Conservation (phyloP, 2,797 vertebrate genomes). For the Hirundo rustica region DNA sequence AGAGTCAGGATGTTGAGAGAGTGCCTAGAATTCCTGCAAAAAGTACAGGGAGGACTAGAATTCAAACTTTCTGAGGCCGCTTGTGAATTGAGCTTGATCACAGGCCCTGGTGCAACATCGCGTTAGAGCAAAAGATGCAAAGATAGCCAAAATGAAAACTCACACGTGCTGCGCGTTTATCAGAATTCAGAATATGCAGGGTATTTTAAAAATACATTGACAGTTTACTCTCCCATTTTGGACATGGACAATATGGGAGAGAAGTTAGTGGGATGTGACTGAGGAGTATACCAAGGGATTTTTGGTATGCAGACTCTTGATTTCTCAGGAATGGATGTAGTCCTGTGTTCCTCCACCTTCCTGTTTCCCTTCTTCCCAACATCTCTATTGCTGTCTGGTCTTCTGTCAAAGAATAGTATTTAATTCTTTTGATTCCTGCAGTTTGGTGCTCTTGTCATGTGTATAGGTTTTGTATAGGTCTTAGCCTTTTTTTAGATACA, state of each 20-base stretch:
- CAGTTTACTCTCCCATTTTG: neutral
- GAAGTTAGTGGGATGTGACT: neutral
- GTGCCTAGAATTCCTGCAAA: no score
- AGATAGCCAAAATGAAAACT: neutral
- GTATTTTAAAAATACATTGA: neutral
- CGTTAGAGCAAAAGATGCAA: neutral
- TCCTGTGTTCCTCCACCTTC: neutral
- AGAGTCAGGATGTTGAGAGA: neutral
- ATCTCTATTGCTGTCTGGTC: rapidly evolving
- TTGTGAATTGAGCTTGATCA: neutral
- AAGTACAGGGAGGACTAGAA: neutral
- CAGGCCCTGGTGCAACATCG: neutral
- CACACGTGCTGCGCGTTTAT: rapidly evolving
- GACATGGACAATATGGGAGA: neutral
- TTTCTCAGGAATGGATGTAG: neutral
- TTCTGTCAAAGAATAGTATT: neutral
- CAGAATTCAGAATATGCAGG: neutral
- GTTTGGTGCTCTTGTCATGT: neutral
- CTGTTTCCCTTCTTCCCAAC: neutral
- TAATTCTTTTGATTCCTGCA: neutral
- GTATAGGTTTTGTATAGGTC: neutral
- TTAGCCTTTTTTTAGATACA: neutral
- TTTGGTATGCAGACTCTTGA: neutral
- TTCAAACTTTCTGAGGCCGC: neutral
- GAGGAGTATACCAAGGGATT: neutral